Conservation (phyloP, 2,888 invertebrate species). For the Patella pellucida region DNA sequence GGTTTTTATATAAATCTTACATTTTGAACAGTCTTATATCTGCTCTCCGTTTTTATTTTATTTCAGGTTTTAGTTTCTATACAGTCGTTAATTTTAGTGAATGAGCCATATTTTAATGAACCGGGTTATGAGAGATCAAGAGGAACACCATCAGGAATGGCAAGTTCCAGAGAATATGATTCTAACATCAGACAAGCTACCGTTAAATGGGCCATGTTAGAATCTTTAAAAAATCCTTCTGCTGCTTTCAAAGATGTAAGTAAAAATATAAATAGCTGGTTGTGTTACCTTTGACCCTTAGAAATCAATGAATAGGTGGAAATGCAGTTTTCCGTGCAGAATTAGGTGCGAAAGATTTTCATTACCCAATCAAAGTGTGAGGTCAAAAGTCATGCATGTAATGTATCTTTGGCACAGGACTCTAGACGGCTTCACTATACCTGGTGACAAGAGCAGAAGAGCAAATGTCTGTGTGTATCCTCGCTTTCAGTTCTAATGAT, state of each 20-base stretch:
- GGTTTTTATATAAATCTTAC: too few species aligned
- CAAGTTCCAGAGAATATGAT: conserved; percentile 93
- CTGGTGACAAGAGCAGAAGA: too few species aligned
- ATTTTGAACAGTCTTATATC: not conserved
- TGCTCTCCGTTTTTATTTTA: conserved; percentile 6
- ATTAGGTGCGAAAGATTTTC: too few species aligned
- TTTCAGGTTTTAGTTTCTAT: conserved; percentile 71
- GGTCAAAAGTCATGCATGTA: too few species aligned
- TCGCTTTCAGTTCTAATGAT: too few species aligned
- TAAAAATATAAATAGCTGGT: not conserved
- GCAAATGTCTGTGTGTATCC: too few species aligned
- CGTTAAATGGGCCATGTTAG: conserved; percentile 96
- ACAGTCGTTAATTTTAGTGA: conserved; percentile 71
- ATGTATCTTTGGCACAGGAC: too few species aligned
- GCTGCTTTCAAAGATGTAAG: conserved; percentile 79
- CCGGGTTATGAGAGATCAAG: conserved; percentile 72
- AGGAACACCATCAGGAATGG: conserved; percentile 79
- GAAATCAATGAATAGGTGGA: too few species aligned
- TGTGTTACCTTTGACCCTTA: too few species aligned
- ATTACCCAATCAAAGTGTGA: too few species aligned
- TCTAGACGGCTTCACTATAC: too few species aligned
- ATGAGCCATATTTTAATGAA: conserved; percentile 73
- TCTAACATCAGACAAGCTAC: conserved; percentile 95
- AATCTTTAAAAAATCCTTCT: conserved; percentile 90
- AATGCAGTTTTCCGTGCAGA: too few species aligned